Base-by-base conservation (phyloP, 92 coral and sea anemone genomes). In the Palythoa grandis region DNA sequence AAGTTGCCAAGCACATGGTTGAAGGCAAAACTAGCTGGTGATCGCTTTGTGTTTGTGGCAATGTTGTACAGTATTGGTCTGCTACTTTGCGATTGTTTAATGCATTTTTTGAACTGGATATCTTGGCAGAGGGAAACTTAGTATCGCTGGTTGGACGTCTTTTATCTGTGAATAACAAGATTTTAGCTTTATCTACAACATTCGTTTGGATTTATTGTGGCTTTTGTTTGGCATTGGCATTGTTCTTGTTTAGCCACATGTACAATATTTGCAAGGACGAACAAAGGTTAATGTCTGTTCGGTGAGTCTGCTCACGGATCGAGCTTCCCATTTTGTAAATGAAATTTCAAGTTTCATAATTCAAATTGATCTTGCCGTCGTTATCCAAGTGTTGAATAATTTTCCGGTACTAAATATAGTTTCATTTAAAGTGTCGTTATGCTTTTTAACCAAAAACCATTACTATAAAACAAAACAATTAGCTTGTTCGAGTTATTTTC, bases 1-100 rank as follows among this genome's bases (percentile, higher is more conserved):
- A 97, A 40, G 98, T 95, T 22, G 99, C 99, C 9, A 91, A 97
- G 79, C 99, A 97, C 91, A 95, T 97, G 99, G 93, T 93, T 16
- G 97, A 97, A 68, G 99, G 99, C 12, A 97, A 97, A 58, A 47
- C 86, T 0, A 93, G 97, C 53, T 97, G 99, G 99, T 97, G 91
- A 82, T 57, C 60, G 60, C 7, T 39, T 61, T 20, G 35, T 38
- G 56, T 13, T 39, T 65, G n/a, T 35, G 38, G 16, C 5, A n/a
- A 25, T 39, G 10, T 16, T 65, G n/a, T 57, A 37, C 22, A 39
- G 13, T 11, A 39, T 52, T n/a, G 9, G 16, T 80, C 43, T n/a
- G 15, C 20, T 40, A 38, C 22, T 66, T 47, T 67, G 13, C 66
- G 60, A 7, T 63, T 17, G 53, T 20, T 12, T 43, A 19, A 4